A percentile compares a stretch with the other conserved stretches of the same genome.
phyloP scores from a whole-genome alignment of 2,113 vertebrate species.

The Manacus vitellinus region DNA sequence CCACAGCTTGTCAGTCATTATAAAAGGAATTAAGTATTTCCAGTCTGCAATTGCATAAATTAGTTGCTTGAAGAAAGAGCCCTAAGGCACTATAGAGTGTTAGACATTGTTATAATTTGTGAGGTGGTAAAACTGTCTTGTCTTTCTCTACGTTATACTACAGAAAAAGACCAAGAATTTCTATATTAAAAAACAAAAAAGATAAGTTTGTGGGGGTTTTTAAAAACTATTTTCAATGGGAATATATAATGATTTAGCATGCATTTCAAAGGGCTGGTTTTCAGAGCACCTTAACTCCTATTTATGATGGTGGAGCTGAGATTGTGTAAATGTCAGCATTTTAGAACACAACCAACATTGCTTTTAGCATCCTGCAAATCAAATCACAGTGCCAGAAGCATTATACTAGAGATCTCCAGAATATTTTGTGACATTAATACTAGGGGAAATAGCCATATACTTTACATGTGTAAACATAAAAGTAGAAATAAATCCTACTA shows the following conservation, averaged over 20 bases:
- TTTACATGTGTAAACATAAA: background rate
- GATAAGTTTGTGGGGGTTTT: rapidly evolving
- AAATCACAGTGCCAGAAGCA: background rate
- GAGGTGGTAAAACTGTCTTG: background rate
- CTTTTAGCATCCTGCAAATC: background rate
- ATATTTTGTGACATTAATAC: background rate
- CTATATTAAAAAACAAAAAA: background rate
- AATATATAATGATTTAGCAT: background rate
- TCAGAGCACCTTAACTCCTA: background rate
- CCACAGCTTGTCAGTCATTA: constrained; percentile 24
- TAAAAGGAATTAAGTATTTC: constrained; percentile 24
- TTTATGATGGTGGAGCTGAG: background rate
- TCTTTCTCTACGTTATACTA: background rate
- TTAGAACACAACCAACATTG: background rate
- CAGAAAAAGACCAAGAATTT: background rate
- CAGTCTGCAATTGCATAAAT: constrained; percentile 42
- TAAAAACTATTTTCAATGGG: background rate
- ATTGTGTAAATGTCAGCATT: background rate
- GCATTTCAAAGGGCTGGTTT: background rate
- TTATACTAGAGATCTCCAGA: background rate
- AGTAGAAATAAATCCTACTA: background rate
- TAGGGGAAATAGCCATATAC: background rate
- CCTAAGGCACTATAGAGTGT: constrained; percentile 39
- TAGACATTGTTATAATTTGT: background rate
- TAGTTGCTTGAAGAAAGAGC: constrained; percentile 37